phyloP scores from a whole-genome alignment of 2,113 vertebrate genomes.

The Oryzias woworae region DNA sequence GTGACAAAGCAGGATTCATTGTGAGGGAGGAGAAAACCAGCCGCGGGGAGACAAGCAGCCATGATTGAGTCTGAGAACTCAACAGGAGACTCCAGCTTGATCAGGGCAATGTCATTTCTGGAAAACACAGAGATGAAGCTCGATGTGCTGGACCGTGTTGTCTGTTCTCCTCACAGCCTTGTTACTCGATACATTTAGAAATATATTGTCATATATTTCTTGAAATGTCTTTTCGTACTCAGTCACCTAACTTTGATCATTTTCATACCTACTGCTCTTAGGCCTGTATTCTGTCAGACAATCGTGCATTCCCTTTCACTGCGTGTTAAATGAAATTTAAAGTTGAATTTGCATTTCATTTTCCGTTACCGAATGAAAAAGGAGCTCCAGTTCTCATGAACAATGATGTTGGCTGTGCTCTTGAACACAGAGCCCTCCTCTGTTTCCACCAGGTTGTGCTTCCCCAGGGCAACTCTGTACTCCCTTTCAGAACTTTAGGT shows the following conservation, averaged over 20 bases:
- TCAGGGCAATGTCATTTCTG: slow-evolving; percentile 88
- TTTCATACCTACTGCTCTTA: no score
- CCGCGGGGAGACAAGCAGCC: slow-evolving; percentile 79
- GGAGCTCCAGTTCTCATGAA: slow-evolving; percentile 79
- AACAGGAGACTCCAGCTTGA: slow-evolving; percentile 81
- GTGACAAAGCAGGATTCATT: slow-evolving; percentile 84
- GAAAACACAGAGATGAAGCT: background rate
- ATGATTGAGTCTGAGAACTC: slow-evolving; percentile 75
- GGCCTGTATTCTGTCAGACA: no score
- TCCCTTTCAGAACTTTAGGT: slow-evolving; percentile 47
- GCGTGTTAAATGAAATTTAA: no score
- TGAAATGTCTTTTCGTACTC: no score
- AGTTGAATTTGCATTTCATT: no score
- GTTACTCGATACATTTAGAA: no score
- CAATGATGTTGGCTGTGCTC: slow-evolving; percentile 70
- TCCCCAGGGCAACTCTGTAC: slow-evolving; percentile 82
- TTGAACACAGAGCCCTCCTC: slow-evolving; percentile 68
- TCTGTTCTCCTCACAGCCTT: no score
- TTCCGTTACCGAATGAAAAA: slow-evolving; percentile 68
- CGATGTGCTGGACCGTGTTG: background rate
- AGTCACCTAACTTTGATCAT: no score
- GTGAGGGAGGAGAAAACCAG: slow-evolving; percentile 66
- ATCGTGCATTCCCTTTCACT: no score
- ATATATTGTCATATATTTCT: no score
- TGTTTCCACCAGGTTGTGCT: slow-evolving; percentile 72